Percentiles rank a stretch among this genome's conserved stretches.
phyloP scores from a whole-genome alignment of 2,888 invertebrate genomes.

The Agrochola circellaris region DNA sequence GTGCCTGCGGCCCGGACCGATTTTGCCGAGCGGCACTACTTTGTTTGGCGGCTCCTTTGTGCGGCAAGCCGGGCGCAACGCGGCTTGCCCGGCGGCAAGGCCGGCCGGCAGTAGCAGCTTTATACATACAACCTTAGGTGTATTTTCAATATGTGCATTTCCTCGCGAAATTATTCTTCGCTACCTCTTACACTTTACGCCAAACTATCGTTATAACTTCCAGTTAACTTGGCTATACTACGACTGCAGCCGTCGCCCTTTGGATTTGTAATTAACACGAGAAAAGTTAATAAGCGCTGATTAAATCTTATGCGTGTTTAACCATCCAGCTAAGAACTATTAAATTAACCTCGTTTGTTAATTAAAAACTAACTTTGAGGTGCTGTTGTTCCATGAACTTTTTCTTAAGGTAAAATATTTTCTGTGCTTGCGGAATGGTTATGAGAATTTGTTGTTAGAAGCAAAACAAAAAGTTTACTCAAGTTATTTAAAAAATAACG shows the following conservation, averaged over 20 bases:
- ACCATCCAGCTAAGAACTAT: constrained; percentile 36
- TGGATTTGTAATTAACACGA: constrained; percentile 76
- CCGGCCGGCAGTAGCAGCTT: no score
- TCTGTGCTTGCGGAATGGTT: not conserved
- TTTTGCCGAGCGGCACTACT: no score
- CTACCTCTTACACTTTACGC: constrained; percentile 49
- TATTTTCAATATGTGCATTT: not conserved
- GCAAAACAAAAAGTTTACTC: not conserved
- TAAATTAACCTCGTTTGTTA: constrained; percentile 28
- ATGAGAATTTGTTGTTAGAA: not conserved
- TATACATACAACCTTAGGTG: not conserved
- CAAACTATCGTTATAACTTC: constrained; percentile 73
- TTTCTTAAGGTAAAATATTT: not conserved
- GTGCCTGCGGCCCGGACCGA: no score
- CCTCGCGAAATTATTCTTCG: constrained; percentile 6
- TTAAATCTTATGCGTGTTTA: constrained; percentile 59
- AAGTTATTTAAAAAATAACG: not conserved
- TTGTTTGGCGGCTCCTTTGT: no score
- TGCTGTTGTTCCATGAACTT: not conserved
- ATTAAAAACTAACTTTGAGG: constrained; percentile 33
- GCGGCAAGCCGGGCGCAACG: no score
- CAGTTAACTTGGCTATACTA: constrained; percentile 79
- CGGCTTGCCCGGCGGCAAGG: no score
- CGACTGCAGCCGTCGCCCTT: constrained; percentile 71
- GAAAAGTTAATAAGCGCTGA: constrained; percentile 67